Conservation (phyloP, 2,888 invertebrate species). For the Macropis europaea region DNA sequence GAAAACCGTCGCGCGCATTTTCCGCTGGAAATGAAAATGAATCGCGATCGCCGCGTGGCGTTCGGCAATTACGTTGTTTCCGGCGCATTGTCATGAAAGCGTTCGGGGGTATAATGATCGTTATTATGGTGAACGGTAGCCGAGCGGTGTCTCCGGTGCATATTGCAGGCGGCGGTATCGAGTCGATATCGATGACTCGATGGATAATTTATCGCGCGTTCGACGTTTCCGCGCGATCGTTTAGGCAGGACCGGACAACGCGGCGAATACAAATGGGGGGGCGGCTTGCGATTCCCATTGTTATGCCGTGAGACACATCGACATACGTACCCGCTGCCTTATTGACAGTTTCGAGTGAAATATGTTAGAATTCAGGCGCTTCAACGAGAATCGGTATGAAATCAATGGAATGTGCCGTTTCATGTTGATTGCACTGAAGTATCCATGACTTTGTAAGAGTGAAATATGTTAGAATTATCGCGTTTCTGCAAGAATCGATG, state of each 20-base stretch:
- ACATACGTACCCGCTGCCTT: too few relatives aligned
- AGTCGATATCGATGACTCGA: slow-evolving; percentile 35
- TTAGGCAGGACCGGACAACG: slow-evolving; percentile 46
- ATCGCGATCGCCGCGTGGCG: slow-evolving; percentile 7
- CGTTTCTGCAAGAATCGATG: too few relatives aligned
- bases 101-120: slow-evolving; percentile 14
- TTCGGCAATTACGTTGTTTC: slow-evolving; percentile 18
- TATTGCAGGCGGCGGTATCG: neutral
- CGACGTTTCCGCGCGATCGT: slow-evolving; percentile 55
- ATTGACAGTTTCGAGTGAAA: too few relatives aligned
- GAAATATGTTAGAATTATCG: too few relatives aligned
- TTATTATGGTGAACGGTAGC: slow-evolving; percentile 31
- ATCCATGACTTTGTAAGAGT: too few relatives aligned
- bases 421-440: too few relatives aligned
- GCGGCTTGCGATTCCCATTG: slow-evolving; percentile 48
- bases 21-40: slow-evolving; percentile 7
- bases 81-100: neutral
- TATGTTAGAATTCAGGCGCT: too few relatives aligned
- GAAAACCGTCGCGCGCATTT: too few relatives aligned
- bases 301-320: too few relatives aligned
- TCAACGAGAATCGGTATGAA: too few relatives aligned
- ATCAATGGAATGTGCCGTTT: too few relatives aligned
- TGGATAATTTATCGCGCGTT: slow-evolving; percentile 61
- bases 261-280: slow-evolving; percentile 55
- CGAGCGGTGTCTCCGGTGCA: slow-evolving; percentile 10